Evolutionary conservation across 2,888 invertebrate genomes (phyloP).

Genomic region (Chalcis sispes): DNA sequence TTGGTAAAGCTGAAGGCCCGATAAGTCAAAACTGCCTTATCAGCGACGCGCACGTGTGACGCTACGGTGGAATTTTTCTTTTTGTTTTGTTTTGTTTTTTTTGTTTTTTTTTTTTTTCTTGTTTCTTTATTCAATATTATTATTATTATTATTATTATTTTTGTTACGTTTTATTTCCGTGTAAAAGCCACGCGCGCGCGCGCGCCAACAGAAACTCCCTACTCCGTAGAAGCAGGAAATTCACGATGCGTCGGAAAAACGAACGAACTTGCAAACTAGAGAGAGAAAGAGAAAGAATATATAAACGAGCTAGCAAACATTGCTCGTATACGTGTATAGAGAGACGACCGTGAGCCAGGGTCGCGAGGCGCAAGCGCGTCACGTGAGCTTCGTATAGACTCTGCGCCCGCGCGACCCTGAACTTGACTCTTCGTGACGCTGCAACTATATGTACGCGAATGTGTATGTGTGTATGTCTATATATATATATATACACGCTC

Average conservation of each 20-base stretch:
- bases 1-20: constrained; percentile 17
- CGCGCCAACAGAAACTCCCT: neutral
- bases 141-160: no score
- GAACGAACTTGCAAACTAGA: neutral
- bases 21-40: constrained; percentile 51
- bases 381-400: constrained; percentile 3
- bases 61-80: neutral
- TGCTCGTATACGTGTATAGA: constrained; percentile 26
- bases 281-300: no score
- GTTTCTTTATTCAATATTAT: no score
- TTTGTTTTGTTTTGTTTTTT: neutral
- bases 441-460: constrained; percentile 13
- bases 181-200: constrained; percentile 17
- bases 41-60: constrained; percentile 26
- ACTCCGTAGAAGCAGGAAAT: no score
- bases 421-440: constrained; percentile 56
- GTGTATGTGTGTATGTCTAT: no score
- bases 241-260: neutral
- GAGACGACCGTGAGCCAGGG: neutral
- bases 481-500: no score
- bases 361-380: constrained; percentile 22
- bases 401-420: constrained; percentile 46
- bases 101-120: no score
- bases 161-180: neutral
- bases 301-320: neutral